Percentiles rank a stretch among this genome's conserved stretches.
Conservation (phyloP, 2,797 vertebrate genomes). For the Heteromormyrus szaboi region DNA sequence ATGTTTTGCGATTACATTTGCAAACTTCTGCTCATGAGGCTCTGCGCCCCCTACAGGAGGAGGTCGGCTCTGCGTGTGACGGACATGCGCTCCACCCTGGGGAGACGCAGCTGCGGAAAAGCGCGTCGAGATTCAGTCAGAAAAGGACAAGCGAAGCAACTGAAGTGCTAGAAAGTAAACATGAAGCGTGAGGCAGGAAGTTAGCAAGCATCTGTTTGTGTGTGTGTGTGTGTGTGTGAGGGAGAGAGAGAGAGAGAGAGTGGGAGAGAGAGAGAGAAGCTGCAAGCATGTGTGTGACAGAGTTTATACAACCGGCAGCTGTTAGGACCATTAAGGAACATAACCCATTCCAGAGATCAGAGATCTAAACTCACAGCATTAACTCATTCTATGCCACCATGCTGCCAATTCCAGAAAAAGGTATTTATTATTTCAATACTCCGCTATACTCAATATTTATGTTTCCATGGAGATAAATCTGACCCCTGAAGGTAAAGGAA, state of each 20-base stretch:
- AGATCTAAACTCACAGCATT: slow-evolving; percentile 34
- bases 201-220: not conserved
- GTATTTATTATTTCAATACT: slow-evolving; percentile 30
- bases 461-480: not conserved
- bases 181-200: not conserved
- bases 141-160: not conserved
- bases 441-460: not conserved
- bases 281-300: slow-evolving; percentile 26
- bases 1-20: slow-evolving; percentile 7
- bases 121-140: not conserved
- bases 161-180: not conserved
- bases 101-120: not conserved
- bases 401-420: not conserved
- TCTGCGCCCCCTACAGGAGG: not conserved
- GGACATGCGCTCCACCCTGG: not conserved
- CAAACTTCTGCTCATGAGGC: not conserved
- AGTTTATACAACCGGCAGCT: slow-evolving; percentile 63
- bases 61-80: not conserved
- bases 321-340: slow-evolving; percentile 56
- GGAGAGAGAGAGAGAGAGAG: too few species aligned
- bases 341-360: slow-evolving; percentile 36
- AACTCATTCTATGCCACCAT: slow-evolving; percentile 24
- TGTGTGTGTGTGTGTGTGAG: slow-evolving; percentile 18
- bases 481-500: not conserved
- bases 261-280: slow-evolving; percentile 17